Evolutionary conservation across 2,888 invertebrate genomes (phyloP).

Genomic region (Eristalis pertinax): DNA sequence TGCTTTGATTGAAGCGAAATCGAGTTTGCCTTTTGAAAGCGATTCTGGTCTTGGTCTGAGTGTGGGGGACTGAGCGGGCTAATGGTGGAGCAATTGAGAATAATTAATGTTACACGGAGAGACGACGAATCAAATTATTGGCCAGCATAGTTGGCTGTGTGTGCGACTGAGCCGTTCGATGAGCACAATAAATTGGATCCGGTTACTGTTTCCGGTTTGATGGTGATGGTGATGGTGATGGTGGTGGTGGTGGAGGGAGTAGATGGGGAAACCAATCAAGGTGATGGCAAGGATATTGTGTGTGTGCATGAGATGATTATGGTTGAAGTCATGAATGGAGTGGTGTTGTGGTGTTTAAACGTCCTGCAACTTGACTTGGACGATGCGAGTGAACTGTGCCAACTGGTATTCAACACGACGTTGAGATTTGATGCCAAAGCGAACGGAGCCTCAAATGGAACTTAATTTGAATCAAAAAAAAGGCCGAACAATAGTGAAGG

Average conservation of each 20-base stretch:
- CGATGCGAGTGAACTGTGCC: no score
- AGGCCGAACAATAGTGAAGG: no score
- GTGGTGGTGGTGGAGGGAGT: not conserved
- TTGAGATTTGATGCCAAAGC: no score
- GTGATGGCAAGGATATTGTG: not conserved
- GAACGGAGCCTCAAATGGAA: no score
- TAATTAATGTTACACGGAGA: conserved; percentile 38
- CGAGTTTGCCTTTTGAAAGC: conserved; percentile 26
- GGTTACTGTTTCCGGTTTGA: not conserved
- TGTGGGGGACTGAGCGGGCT: not conserved
- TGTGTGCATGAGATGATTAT: not conserved
- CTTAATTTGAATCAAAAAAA: no score
- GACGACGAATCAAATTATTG: conserved; percentile 13
- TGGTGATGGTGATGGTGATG: no score
- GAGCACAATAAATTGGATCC: not conserved
- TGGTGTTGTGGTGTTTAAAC: not conserved
- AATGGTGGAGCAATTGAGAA: conserved; percentile 10
- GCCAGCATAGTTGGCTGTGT: not conserved
- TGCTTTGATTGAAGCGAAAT: conserved; percentile 42
- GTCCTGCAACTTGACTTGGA: no score
- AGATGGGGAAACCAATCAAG: not conserved
- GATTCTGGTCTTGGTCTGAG: not conserved
- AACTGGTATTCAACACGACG: no score
- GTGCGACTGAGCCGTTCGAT: not conserved
- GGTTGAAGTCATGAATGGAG: not conserved